Evolutionary conservation across 92 coral and sea anemone species (phyloP), one percentile per base, ranked within the genome.

Genomic region (Porites divaricata): DNA sequence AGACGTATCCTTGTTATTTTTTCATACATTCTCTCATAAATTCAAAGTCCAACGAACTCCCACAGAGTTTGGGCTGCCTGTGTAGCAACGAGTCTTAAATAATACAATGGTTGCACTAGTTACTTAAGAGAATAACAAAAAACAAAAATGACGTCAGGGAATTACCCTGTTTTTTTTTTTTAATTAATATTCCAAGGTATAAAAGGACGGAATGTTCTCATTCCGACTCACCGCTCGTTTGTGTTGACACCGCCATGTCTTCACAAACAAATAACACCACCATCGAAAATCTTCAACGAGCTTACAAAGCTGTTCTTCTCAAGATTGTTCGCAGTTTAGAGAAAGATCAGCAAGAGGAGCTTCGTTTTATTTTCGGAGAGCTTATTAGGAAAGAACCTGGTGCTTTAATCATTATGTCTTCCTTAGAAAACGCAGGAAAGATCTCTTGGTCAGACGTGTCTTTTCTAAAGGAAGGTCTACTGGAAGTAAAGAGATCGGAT

Each of bases 361-460:
- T 81, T 22, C 70, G 26, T 20, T 81, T 81, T 22, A 62, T 54
- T 63, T 81, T 70, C 19, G 3, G 16, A 2, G 78, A 49, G 5
- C 61, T 56, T 22, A 62, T 71, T 70, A 45, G 50, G 1, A 59
- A 49, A 41, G 71, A 21, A 19, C 14, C 58, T 16, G 51, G 2
- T 6, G 71, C 51, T 58, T n/a, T 71, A 56, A 8, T 5, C 9
- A 74, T 81, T 48, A n/a, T 71, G 20, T 57, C 17, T 22, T 70
- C 78, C 0, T 24, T 81, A 16, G 78, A 81, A 57, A 23, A 59
- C 2, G 23, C 62, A 3, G 70, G 77, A 24, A 72, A 70, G 57
- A 81, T 81, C 49, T 81, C 86, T 9, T 81, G 86, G 86, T 17
- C 12, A 11, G 70, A 81, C 56, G 78, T 81, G 16, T 4, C 59